These are phyloP conservation scores for Dinoponera quadriceps DNA, from an alignment of 1,140 invertebrate species.

Conservation along the genomic window DNA sequence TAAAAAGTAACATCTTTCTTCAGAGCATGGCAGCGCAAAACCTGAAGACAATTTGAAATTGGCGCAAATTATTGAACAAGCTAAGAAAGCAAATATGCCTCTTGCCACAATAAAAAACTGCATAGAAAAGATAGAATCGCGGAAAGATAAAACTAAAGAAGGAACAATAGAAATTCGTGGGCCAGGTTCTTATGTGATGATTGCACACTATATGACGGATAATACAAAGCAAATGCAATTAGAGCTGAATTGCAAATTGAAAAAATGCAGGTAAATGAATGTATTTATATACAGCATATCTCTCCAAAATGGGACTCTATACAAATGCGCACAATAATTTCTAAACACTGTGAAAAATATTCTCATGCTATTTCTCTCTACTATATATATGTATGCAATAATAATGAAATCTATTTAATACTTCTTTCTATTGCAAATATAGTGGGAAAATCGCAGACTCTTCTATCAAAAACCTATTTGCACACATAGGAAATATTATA, in stretches of 20 bases:
- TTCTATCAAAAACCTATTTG: conserved; percentile 83
- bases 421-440: conserved; percentile 15
- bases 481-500: conserved; percentile 86
- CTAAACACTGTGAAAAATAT: background rate
- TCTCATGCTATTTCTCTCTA: background rate
- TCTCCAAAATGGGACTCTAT: background rate
- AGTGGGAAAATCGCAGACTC: conserved; percentile 73
- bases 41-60: conserved; percentile 87
- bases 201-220: conserved; percentile 82
- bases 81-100: conserved; percentile 88
- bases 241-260: conserved; percentile 81
- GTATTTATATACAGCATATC: conserved; percentile 2
- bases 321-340: conserved; percentile 78
- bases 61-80: conserved; percentile 86
- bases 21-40: conserved; percentile 86
- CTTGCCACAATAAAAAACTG: conserved; percentile 86
- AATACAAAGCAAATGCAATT: conserved; percentile 79
- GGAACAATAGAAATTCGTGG: conserved; percentile 83
- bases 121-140: conserved; percentile 85
- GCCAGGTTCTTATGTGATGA: conserved; percentile 81
- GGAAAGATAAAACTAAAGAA: conserved; percentile 77
- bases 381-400: background rate
- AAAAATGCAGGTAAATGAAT: conserved; percentile 54
- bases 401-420: background rate
- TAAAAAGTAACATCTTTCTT: conserved; percentile 57